Evolutionary conservation across 2,888 invertebrate genomes (phyloP).

Genomic region (Phortica magna): DNA sequence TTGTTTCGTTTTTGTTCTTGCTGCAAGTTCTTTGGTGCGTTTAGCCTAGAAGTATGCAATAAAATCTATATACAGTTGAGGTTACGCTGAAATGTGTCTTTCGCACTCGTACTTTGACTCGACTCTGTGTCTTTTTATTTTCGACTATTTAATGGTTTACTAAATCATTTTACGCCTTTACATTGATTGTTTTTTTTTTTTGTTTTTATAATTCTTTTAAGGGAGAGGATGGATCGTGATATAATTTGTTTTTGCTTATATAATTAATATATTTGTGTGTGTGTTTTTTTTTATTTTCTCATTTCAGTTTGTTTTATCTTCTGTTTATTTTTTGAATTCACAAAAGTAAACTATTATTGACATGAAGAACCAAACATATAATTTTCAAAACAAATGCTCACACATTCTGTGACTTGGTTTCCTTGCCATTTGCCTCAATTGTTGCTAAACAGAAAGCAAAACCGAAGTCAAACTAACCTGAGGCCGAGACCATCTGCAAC

Average conservation of each 20-base stretch:
- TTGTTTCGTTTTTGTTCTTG: conserved; percentile 32
- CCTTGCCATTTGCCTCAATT: conserved; percentile 5
- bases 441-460: conserved; percentile 39
- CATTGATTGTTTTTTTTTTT: conserved; percentile 64
- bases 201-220: conserved; percentile 12
- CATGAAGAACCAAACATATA: no score
- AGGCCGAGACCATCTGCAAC: conserved; percentile 3
- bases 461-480: conserved; percentile 19
- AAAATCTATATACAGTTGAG: conserved; percentile 70
- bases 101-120: neutral
- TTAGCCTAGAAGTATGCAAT: conserved; percentile 62
- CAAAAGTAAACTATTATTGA: neutral
- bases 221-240: conserved; percentile 29
- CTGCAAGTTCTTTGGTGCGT: conserved; percentile 61
- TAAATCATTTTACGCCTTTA: conserved; percentile 57
- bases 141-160: neutral
- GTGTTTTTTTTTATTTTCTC: conserved; percentile 11
- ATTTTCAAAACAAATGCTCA: no score
- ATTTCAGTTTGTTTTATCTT: conserved; percentile 30
- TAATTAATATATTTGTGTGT: conserved; percentile 27
- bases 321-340: conserved; percentile 34
- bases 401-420: conserved; percentile 1
- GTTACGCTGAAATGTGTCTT: conserved; percentile 33
- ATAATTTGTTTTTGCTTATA: conserved; percentile 44
- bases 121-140: neutral